phyloP scores from a whole-genome alignment of 2,888 invertebrate species.

The Xanthia togata region DNA sequence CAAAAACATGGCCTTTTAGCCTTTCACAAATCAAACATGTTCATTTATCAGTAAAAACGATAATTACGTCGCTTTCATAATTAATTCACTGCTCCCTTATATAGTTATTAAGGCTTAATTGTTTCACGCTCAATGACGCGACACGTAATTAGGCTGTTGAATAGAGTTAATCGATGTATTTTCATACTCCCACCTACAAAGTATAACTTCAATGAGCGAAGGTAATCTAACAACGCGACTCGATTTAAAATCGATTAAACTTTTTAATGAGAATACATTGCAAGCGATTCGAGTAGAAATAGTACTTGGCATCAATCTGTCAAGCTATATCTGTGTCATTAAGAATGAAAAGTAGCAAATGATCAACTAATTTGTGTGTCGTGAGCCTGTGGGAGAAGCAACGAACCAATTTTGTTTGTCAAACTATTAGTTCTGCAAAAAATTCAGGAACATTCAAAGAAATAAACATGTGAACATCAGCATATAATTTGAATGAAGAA shows the following conservation, averaged over 20 bases:
- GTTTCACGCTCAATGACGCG: slow-evolving; percentile 50
- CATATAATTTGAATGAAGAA: slow-evolving; percentile 52
- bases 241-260: slow-evolving; percentile 59
- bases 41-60: slow-evolving; percentile 35
- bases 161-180: slow-evolving; percentile 49
- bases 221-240: slow-evolving; percentile 38
- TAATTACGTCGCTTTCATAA: slow-evolving; percentile 27
- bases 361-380: slow-evolving; percentile 7
- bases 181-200: slow-evolving; percentile 40
- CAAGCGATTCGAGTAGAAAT: slow-evolving; percentile 29
- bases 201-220: slow-evolving; percentile 47
- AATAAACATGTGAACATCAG: slow-evolving; percentile 37
- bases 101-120: slow-evolving; percentile 48
- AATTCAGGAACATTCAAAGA: slow-evolving; percentile 21
- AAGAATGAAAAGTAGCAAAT: slow-evolving; percentile 22
- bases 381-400: background rate
- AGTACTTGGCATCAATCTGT: slow-evolving; percentile 17
- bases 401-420: background rate
- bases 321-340: slow-evolving; percentile 4
- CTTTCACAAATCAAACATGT: slow-evolving; percentile 24
- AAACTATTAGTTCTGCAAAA: slow-evolving; percentile 14
- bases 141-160: slow-evolving; percentile 53
- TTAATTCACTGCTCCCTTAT: slow-evolving; percentile 25
- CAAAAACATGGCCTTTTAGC: slow-evolving; percentile 25
- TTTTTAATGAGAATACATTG: slow-evolving; percentile 37